Percentiles rank a stretch among this genome's conserved stretches.
Conservation (phyloP, 2,113 vertebrate species). For the Glaucomys volans region DNA sequence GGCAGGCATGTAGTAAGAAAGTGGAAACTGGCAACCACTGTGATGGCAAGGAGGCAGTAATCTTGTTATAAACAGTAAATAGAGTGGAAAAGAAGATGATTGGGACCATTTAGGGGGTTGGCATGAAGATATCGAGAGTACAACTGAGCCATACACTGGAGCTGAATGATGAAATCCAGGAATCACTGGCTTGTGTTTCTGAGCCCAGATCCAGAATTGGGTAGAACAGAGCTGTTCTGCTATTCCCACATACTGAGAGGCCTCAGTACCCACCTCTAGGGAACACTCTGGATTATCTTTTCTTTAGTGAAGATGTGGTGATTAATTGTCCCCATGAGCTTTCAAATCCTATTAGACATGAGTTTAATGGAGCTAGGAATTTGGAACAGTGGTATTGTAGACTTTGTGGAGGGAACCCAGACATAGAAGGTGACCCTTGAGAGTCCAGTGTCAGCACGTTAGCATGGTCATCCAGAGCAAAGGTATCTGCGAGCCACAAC, state of each 20-base stretch:
- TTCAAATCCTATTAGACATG: not conserved
- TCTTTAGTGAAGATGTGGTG: not conserved
- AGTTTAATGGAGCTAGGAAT: not conserved
- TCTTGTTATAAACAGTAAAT: not conserved
- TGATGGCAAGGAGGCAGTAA: not conserved
- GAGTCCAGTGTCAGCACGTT: not conserved
- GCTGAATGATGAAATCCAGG: not conserved
- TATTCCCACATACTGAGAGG: not conserved
- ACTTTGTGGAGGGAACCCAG: not conserved
- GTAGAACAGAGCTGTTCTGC: not conserved
- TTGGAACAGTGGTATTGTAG: not conserved
- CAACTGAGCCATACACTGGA: not conserved
- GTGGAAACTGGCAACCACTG: not conserved
- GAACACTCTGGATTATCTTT: rapidly evolving
- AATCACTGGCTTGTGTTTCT: rapidly evolving
- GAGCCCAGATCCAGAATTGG: not conserved
- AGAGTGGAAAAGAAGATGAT: not conserved
- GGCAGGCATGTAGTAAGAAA: not conserved
- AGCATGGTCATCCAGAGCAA: not conserved
- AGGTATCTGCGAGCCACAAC: not conserved
- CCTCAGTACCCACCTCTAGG: no score
- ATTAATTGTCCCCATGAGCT: no score
- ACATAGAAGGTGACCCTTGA: not conserved
- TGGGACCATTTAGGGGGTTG: rapidly evolving
- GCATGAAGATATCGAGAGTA: not conserved